Conservation (phyloP, 1,140 invertebrate species). For the Bombus superbus region DNA sequence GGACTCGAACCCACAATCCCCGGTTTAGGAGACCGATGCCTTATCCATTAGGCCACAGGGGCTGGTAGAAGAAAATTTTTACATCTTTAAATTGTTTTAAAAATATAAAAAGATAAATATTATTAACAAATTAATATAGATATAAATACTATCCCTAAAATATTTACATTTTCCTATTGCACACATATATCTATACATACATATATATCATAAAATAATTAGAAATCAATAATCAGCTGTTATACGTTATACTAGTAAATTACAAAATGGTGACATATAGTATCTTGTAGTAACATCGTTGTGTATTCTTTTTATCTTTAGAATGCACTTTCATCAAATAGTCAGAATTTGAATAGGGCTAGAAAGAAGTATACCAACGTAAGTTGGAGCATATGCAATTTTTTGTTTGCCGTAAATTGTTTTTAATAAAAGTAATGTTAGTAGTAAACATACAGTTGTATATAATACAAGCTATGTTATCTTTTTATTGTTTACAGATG, state of each 20-base stretch:
- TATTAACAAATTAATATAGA: neutral
- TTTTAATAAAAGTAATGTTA: neutral
- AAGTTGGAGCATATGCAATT: neutral
- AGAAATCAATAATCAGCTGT: slow-evolving; percentile 23
- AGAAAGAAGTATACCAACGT: neutral
- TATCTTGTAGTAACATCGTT: neutral
- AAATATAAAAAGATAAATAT: neutral
- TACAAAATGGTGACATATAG: slow-evolving; percentile 32
- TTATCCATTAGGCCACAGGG: slow-evolving; percentile 81
- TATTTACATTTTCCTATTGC: neutral
- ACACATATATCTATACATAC: no score
- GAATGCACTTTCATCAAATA: neutral
- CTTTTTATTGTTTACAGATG: slow-evolving; percentile 68
- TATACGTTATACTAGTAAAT: neutral
- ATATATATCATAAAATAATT: neutral
- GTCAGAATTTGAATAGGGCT: neutral
- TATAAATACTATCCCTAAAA: neutral
- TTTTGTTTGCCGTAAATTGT: neutral
- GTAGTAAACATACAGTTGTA: neutral
- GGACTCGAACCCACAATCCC: slow-evolving; percentile 81
- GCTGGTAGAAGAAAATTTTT: slow-evolving; percentile 11
- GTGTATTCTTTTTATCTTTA: neutral
- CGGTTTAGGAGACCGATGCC: slow-evolving; percentile 81
- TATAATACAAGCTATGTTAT: neutral
- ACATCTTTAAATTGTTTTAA: neutral